Conservation (phyloP, 2,113 vertebrate genomes). For the Hyperopisus bebe region DNA sequence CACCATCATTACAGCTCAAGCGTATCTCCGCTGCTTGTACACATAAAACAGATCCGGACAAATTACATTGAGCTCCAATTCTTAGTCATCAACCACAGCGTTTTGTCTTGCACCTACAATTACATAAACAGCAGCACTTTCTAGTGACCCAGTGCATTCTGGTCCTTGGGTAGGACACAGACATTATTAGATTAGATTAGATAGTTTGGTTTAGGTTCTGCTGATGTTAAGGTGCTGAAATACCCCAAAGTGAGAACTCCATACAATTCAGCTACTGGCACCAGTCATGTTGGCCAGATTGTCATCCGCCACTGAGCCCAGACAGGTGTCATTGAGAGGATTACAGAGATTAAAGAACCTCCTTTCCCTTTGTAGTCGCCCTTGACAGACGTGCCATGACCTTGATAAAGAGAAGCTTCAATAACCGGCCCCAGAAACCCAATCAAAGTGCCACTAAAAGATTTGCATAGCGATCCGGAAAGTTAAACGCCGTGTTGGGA, state of each 20-base stretch:
- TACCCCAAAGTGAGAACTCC: neutral
- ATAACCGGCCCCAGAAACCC: constrained; percentile 6
- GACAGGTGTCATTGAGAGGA: constrained; percentile 17
- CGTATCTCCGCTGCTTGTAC: neutral
- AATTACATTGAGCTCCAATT: neutral
- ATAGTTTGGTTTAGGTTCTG: neutral
- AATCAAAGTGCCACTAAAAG: constrained; percentile 12
- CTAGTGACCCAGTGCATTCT: neutral
- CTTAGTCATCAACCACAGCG: neutral
- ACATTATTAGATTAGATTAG: neutral
- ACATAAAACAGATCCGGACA: neutral
- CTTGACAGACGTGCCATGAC: constrained; percentile 21
- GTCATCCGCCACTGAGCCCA: neutral
- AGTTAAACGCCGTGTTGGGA: neutral
- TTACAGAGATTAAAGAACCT: constrained; percentile 28
- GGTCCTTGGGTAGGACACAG: neutral
- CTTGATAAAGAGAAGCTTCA: constrained; percentile 23
- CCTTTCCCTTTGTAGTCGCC: neutral
- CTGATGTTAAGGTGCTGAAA: neutral
- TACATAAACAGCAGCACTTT: neutral
- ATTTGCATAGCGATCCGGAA: constrained; percentile 20
- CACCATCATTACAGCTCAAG: neutral
- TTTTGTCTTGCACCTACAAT: neutral
- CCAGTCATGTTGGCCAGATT: neutral
- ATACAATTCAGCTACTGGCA: neutral